Evolutionary conservation across 2,797 vertebrate species (phyloP).

Genomic region (Bufotes viridis): DNA sequence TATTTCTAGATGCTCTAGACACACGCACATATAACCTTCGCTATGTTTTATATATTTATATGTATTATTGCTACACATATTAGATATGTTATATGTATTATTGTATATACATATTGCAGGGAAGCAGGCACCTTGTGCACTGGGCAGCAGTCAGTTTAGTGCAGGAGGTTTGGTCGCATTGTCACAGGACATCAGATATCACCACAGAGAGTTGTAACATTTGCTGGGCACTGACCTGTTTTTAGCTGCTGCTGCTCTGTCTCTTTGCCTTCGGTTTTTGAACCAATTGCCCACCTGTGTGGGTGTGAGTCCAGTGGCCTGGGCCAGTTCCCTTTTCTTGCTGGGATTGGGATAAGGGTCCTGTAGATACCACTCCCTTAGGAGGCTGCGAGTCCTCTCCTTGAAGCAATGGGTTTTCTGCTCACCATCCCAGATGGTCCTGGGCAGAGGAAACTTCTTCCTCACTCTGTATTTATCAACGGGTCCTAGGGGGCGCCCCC

Average conservation of each 20-base stretch:
- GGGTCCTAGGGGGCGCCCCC: constrained; percentile 95
- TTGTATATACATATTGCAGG: not conserved
- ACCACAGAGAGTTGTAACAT: not conserved
- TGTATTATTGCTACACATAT: not conserved
- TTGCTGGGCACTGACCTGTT: constrained; percentile 82
- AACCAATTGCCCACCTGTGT: constrained; percentile 99
- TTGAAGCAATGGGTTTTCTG: constrained; percentile 99
- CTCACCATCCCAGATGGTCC: constrained; percentile 99
- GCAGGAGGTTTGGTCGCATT: not conserved
- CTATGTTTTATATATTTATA: not conserved
- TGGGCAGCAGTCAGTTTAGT: not conserved
- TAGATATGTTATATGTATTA: not conserved
- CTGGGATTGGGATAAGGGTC: constrained; percentile 99
- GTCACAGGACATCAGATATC: not conserved
- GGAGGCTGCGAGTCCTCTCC: constrained; percentile 97
- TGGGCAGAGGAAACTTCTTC: constrained; percentile 99
- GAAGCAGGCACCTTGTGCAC: not conserved
- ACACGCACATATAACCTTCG: not conserved
- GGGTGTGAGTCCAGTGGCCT: constrained; percentile 99
- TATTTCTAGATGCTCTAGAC: not conserved
- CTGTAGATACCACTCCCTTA: constrained; percentile 99
- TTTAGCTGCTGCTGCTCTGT: constrained; percentile 97
- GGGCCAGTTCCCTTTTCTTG: constrained; percentile 99
- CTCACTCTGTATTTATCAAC: constrained; percentile 99
- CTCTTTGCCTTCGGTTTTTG: constrained; percentile 98